These are phyloP conservation scores for Drosophila ercepeae DNA, from an alignment of 1,140 invertebrate species.

Conservation along the genomic window DNA sequence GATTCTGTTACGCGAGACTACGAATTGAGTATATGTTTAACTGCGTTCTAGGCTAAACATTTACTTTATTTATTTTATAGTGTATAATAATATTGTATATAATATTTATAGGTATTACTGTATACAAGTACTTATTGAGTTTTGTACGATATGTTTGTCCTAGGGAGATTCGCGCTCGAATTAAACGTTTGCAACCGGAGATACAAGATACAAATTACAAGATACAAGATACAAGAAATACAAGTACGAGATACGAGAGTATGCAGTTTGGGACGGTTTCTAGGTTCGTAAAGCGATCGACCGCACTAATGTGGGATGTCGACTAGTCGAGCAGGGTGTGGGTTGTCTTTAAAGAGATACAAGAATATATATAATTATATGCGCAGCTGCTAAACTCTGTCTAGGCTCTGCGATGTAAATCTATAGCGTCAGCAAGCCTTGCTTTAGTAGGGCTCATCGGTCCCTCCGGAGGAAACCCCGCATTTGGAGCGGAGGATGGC, in stretches of 20 bases:
- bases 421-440: neutral
- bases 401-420: neutral
- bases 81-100: constrained; percentile 23
- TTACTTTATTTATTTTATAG: constrained; percentile 19
- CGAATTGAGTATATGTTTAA: neutral
- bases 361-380: constrained; percentile 53
- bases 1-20: constrained; percentile 28
- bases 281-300: constrained; percentile 75
- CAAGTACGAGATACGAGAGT: constrained; percentile 34
- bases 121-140: constrained; percentile 67
- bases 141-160: constrained; percentile 80
- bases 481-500: constrained; percentile 84
- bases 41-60: constrained; percentile 1
- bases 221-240: constrained; percentile 26
- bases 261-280: constrained; percentile 76
- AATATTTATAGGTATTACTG: constrained; percentile 43
- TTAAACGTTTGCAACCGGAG: constrained; percentile 44
- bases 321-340: constrained; percentile 59
- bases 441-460: constrained; percentile 52
- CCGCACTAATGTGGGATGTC: constrained; percentile 49
- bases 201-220: constrained; percentile 40
- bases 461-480: constrained; percentile 60
- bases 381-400: constrained; percentile 27
- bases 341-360: constrained; percentile 48
- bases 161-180: constrained; percentile 54